A percentile compares a stretch with the other conserved stretches of the same genome.
Conservation (phyloP, 2,888 invertebrate genomes). For the Ceraclea dissimilis region DNA sequence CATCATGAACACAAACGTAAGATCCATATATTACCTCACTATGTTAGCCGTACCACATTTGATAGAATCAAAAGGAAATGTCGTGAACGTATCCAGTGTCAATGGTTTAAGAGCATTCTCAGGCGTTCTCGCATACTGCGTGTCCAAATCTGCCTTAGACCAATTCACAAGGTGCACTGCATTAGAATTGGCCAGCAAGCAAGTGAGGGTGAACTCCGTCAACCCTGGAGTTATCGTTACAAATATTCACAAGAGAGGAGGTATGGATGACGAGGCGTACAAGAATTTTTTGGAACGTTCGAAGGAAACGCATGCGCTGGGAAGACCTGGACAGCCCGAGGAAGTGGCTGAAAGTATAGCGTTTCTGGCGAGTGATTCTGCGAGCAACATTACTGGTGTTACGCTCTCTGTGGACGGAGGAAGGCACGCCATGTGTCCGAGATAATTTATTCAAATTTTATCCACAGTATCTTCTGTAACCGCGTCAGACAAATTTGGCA, state of each 20-base stretch:
- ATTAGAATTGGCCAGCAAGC: slow-evolving; percentile 50
- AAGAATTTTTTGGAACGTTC: slow-evolving; percentile 54
- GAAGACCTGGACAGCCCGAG: slow-evolving; percentile 51
- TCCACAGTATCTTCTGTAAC: not conserved
- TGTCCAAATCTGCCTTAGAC: slow-evolving; percentile 66
- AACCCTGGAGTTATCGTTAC: slow-evolving; percentile 64
- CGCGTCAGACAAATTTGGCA: too few species aligned
- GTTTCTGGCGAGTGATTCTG: slow-evolving; percentile 60
- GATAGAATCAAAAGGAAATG: slow-evolving; percentile 38
- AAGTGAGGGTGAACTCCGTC: slow-evolving; percentile 57
- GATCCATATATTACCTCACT: slow-evolving; percentile 36
- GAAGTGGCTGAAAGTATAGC: slow-evolving; percentile 63
- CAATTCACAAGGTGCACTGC: slow-evolving; percentile 65
- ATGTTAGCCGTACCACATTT: slow-evolving; percentile 47
- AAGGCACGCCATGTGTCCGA: slow-evolving; percentile 60
- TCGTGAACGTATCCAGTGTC: slow-evolving; percentile 54
- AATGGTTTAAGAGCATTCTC: slow-evolving; percentile 60
- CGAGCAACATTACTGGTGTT: slow-evolving; percentile 66
- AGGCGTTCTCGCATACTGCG: slow-evolving; percentile 56
- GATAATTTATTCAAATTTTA: slow-evolving; percentile 37
- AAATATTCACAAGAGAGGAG: slow-evolving; percentile 57
- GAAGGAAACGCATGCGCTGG: slow-evolving; percentile 61
- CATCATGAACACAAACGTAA: slow-evolving; percentile 48
- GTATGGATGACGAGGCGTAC: slow-evolving; percentile 54
- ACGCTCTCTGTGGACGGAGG: slow-evolving; percentile 71